phyloP scores from a whole-genome alignment of 2,113 vertebrate species.

The Tauraco erythrolophus region DNA sequence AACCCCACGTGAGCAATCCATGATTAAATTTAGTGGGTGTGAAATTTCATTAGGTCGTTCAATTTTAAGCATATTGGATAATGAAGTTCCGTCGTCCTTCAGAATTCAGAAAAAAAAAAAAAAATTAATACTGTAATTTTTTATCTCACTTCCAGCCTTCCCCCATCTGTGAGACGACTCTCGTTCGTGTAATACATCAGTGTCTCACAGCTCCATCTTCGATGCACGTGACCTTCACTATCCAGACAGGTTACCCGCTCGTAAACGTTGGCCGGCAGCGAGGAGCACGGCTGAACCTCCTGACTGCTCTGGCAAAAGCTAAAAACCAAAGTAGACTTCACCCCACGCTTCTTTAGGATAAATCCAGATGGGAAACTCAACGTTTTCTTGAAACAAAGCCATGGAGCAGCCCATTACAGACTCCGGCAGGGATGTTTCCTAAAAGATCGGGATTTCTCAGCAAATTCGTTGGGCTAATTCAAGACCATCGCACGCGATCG shows the following conservation, averaged over 20 bases:
- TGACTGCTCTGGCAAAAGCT: background rate
- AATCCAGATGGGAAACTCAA: background rate
- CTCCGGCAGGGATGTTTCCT: background rate
- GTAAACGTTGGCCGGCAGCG: background rate
- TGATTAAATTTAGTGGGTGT: conserved; percentile 64
- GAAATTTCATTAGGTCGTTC: conserved; percentile 67
- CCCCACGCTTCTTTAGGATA: background rate
- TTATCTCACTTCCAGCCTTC: conserved; percentile 36
- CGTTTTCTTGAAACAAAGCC: background rate
- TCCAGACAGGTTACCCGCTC: background rate
- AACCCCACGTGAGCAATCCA: conserved; percentile 50
- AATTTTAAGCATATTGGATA: conserved; percentile 69
- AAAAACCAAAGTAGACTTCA: background rate
- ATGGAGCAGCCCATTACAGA: rapidly evolving
- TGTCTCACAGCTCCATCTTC: background rate
- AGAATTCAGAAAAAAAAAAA: conserved; percentile 17
- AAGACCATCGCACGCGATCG: background rate
- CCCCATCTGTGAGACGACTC: conserved; percentile 30
- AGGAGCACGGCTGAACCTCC: background rate
- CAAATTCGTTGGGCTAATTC: background rate
- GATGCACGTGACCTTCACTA: background rate
- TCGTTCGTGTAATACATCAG: background rate
- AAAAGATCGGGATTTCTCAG: background rate
- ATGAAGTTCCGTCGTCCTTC: conserved; percentile 54
- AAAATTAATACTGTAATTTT: conserved; percentile 6